Conservation (phyloP, 2,888 invertebrate species). For the Drosophila vallismaia region DNA sequence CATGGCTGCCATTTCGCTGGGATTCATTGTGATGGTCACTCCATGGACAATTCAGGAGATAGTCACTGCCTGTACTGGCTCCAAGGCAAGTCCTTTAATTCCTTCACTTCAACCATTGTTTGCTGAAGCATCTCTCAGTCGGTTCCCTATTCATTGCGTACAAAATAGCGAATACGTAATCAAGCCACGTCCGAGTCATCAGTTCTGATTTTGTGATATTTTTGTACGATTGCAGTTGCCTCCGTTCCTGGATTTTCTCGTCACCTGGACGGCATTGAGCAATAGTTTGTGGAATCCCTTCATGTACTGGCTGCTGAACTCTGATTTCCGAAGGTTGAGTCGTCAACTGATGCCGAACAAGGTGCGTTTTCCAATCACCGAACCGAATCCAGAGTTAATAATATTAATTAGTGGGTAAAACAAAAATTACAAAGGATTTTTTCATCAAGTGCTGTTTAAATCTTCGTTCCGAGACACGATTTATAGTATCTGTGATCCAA, state of each 20-base stretch:
- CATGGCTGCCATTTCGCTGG: constrained; percentile 96
- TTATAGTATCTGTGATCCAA: constrained; percentile 17
- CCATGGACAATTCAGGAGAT: constrained; percentile 96
- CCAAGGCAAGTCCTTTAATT: constrained; percentile 86
- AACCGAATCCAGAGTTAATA: neutral
- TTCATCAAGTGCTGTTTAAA: neutral
- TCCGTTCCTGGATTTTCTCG: constrained; percentile 91
- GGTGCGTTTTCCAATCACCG: constrained; percentile 83
- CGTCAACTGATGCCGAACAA: constrained; percentile 90
- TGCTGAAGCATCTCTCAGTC: neutral
- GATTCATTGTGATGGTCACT: constrained; percentile 95
- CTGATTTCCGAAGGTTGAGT: constrained; percentile 92
- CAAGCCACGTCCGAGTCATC: constrained; percentile 32
- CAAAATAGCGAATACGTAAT: constrained; percentile 61
- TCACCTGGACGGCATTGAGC: constrained; percentile 93
- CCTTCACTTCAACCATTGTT: neutral
- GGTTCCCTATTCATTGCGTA: constrained; percentile 5
- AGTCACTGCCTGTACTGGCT: constrained; percentile 94
- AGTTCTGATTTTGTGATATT: constrained; percentile 38
- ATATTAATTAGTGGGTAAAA: neutral
- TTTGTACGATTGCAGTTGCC: constrained; percentile 86
- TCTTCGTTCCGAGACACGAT: neutral
- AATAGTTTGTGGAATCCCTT: constrained; percentile 97
- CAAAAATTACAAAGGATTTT: neutral
- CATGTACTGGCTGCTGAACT: constrained; percentile 94